Base-by-base conservation (phyloP, 1,140 invertebrate species). In the Cotesia chilonis region DNA sequence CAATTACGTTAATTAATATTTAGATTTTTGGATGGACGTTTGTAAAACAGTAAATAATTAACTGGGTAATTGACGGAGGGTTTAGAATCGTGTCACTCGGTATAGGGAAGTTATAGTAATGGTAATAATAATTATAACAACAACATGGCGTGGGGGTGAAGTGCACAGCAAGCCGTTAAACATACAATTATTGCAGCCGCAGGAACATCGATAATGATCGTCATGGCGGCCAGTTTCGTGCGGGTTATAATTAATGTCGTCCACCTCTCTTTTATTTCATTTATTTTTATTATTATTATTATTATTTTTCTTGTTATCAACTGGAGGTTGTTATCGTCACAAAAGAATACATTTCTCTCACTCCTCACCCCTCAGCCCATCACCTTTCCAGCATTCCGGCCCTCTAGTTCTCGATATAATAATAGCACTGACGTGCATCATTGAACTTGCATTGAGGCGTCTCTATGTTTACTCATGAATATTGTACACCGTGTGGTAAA, bases 141-240 rank as follows among this genome's bases (percentile, higher is more conserved):
- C 28, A 68, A 28, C 73, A 71, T 65, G 76, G 76, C 74, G 77
- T 76, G 74, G 75, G 74, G 74, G 59, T 61, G 51, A 51, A 55
- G 54, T 68, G 66, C 66, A 68, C 54, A 82, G 80, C 78, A 82
- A 85, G 84, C 84, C 78, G 79, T 82, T 83, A 83, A 84, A 84
- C 79, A 83, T 81, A 81, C 81, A 85, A 85, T 85, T 83, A 85
- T 78, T 82, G 82, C 81, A 83, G 80, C 78, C 79, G 80, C 80
- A 82, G 79, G 78, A 79, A 85, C 82, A 83, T 84, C 79, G 80
- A 84, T 83, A 82, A 82, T 83, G 74, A 78, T 77, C 74, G 74
- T 78, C 76, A 80, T 77, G 52, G 73, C 73, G 73, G 72, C 73
- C 64, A 65, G 68, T 74, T 35, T 72, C 73, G 68, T 75, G 63